Evolutionary conservation across 2,113 vertebrate species (phyloP), one percentile per base, ranked within the genome.

Genomic region (Sylvia atricapilla): DNA sequence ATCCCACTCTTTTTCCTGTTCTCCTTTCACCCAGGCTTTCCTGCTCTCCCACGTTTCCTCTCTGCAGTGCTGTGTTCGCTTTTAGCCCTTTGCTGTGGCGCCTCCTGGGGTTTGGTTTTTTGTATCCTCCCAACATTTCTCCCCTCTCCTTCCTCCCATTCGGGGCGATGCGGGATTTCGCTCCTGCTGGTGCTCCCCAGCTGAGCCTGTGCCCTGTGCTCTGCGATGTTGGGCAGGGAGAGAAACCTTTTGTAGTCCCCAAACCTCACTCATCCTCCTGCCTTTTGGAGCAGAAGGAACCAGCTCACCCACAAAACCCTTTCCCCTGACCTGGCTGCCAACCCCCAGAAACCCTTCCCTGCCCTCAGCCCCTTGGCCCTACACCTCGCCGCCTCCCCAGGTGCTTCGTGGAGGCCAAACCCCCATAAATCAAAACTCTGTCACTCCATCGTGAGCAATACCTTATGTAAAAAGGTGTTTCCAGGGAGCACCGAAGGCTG

Each of bases 381-480:
- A 15, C 79, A 92, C 95, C 87, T 96, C 93, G 66, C 80, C 84
- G 83, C 91, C 93, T 95, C 96, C 93, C 63, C 60, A 95, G 96
- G 90, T 95, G 95, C 77, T 97, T 94, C 91, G 69, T 69, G 89
- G 95, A 97, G 94, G 90, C 86, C 94, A 93, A 91, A 96, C 83
- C 93, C 97, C 97, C 97, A 98, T 98, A 98, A 98, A 98, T 98
- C 97, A 98, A 73, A 96, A 39, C 39, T 25, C 97, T 84, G 95
- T 97, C 31, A 21, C 96, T 97, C 97, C 94, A 3, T 69, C 2
- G 60, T 87, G 97, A 96, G 97, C 97, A 96, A 97, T 97, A 97
- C 92, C 97, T 97, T 97, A 97, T 97, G 98, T 96, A 98, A 98
- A 98, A 98, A 98, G 96, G 97, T 96, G 97, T 97, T 98, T 95